Base-by-base conservation (phyloP, 2,888 invertebrate genomes). In the Tipula helvola region DNA sequence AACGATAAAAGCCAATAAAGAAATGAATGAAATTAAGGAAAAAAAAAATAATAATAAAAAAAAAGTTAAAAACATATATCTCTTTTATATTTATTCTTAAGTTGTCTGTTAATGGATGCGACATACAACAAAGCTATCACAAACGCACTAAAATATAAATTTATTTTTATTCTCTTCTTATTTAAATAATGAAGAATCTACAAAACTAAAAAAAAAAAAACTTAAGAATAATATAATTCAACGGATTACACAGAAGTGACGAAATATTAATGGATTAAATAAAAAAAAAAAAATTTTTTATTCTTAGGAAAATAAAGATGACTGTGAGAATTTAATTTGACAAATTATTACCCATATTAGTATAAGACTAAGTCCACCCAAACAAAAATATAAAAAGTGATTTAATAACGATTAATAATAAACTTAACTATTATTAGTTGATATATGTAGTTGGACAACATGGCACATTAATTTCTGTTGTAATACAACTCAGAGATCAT, bases 1-100 rank as follows among this genome's bases (percentile, higher is more conserved):
- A 84, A 84, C 84, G 84, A 84, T 84, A 84, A 84, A 84, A 84
- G 41, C 84, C 84, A 84, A 84, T 84, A 84, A 84, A 84, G 84
- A 84, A 84, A 84, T 71, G 71, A 71, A 71, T 71, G 71, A 71
- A 71, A 71, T 28, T 71, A 71, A 71, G 10, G 8, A n/a, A 57
- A 57, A 57, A 57, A 57, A 16, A 44, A 44, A 12, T 5, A 44
- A 44, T 44, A 52, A 52, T 52, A 52, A 71, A 10, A 71, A 71
- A 71, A 71, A 71, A 71, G 28, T 57, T 57, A 71, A 71, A 71
- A 28, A 71, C 71, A 71, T 71, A 71, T 71, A 71, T 71, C 71
- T 71, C 71, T 71, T 71, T 71, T 71, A 71, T 71, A 71, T 71
- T 71, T 71, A 71, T 71, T 71, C 71, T 71, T 71, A 71, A 71